Conservation (phyloP, 2,113 vertebrate species). For the Toxotes jaculatrix region DNA sequence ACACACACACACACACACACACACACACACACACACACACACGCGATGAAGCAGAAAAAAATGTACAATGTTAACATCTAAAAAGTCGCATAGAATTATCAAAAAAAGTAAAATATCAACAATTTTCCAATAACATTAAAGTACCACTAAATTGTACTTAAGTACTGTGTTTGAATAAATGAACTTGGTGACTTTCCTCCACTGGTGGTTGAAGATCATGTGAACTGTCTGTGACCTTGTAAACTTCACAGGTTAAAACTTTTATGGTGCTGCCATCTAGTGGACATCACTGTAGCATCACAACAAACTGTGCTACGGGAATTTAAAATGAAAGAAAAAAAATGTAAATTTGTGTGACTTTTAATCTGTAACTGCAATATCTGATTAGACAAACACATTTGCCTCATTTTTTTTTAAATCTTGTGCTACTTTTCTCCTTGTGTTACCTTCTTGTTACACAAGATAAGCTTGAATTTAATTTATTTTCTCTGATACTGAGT, state of each 20-base stretch:
- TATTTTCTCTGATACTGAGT: neutral
- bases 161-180: too few species aligned
- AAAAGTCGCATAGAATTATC: too few species aligned
- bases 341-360: neutral
- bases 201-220: neutral
- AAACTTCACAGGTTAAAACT: neutral
- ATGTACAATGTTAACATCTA: too few species aligned
- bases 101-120: neutral
- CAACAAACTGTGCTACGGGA: neutral
- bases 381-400: too few species aligned
- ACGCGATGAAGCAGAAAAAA: too few species aligned
- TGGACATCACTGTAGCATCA: slow-evolving; percentile 12
- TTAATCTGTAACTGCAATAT: too few species aligned
- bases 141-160: neutral
- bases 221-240: neutral
- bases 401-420: too few species aligned
- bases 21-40: neutral
- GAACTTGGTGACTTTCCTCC: too few species aligned
- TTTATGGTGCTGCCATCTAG: slow-evolving; percentile 13
- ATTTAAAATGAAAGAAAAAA: neutral
- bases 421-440: too few species aligned
- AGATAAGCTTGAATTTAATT: neutral
- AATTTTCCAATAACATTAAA: neutral
- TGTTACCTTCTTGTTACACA: too few species aligned
- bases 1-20: neutral